Evolutionary conservation across 2,888 invertebrate genomes (phyloP).

Genomic region (Sphaerophoria rueppellii): DNA sequence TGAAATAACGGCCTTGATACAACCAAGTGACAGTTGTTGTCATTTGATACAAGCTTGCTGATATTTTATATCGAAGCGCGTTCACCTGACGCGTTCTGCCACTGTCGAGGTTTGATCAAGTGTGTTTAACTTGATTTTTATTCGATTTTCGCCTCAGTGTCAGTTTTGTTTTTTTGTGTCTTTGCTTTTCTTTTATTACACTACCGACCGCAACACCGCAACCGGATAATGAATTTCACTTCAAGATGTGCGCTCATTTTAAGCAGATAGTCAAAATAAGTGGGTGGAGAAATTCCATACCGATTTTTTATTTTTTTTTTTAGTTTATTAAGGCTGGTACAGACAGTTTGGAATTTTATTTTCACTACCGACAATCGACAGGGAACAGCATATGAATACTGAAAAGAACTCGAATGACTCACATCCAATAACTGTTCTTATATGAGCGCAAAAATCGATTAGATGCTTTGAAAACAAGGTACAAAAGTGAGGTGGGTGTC

Average conservation of each 20-base stretch:
- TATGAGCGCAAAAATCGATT: background rate
- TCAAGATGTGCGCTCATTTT: constrained; percentile 4
- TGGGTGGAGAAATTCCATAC: constrained; percentile 62
- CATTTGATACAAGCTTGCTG: constrained; percentile 51
- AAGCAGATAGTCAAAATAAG: constrained; percentile 7
- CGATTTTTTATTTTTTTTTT: constrained; percentile 30
- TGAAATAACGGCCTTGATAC: constrained; percentile 68
- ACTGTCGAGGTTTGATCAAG: constrained; percentile 42
- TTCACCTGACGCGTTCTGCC: constrained; percentile 65
- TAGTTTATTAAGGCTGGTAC: constrained; percentile 58
- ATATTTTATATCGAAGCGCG: constrained; percentile 40
- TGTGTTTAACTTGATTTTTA: constrained; percentile 37
- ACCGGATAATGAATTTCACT: constrained; percentile 59
- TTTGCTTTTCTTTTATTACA: constrained; percentile 11
- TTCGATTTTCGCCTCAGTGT: constrained; percentile 8
- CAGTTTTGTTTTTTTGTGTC: background rate
- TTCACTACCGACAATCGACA: constrained; percentile 13
- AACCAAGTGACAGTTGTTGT: constrained; percentile 58
- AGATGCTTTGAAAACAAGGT: constrained; percentile 14
- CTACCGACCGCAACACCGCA: background rate
- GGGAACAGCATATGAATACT: constrained; percentile 24
- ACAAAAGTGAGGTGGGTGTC: background rate
- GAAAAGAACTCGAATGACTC: constrained; percentile 36
- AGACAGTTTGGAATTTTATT: constrained; percentile 29
- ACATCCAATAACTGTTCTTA: constrained; percentile 23